Base-by-base conservation (phyloP, 2,888 invertebrate species). In the Trilocha varians region DNA sequence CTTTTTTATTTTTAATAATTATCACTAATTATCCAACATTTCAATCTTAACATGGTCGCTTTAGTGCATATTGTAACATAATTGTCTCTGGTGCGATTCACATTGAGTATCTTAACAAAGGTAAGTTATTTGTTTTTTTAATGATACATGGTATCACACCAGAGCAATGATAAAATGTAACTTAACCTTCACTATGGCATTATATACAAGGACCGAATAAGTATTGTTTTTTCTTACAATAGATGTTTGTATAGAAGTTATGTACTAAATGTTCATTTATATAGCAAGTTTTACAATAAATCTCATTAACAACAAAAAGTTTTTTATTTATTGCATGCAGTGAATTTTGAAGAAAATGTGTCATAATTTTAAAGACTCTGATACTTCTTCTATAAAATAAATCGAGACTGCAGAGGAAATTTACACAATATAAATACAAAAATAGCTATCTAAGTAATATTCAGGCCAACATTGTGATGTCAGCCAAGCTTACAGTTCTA, bases 1-100 rank as follows among this genome's bases (percentile, higher is more conserved):
- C 77, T 73, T 70, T 70, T 78, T 73, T 66, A 63, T 55, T 72
- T 65, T 25, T 59, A 62, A 61, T 64, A 66, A 68, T n/a, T n/a
- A n/a, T 70, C 54, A 54, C 71, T 75, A 73, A 70, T 65, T 61
- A 55, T 58, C 59, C 51, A 62, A 69, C 66, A 70, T 66, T 62
- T 65, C 66, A 59, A 52, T 56, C 57, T 57, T 52, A 62, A 64
- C 60, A 62, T 55, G 53, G 65, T 66, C 64, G 65, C 70, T 62
- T 58, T 57, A 60, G 62, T 66, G 67, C 25, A 25, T 25, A 9
- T 63, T 53, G 59, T 58, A 58, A 53, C 49, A 51, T 55, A 49
- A 38, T 53, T 67, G 61, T 67, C 68, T 66, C 39, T 32, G 32
- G 35, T 42, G 34, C 13, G 13, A 34, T 8, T 14, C 13, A 25